phyloP scores from a whole-genome alignment of 2,113 vertebrate species.

The Taxidea taxus region DNA sequence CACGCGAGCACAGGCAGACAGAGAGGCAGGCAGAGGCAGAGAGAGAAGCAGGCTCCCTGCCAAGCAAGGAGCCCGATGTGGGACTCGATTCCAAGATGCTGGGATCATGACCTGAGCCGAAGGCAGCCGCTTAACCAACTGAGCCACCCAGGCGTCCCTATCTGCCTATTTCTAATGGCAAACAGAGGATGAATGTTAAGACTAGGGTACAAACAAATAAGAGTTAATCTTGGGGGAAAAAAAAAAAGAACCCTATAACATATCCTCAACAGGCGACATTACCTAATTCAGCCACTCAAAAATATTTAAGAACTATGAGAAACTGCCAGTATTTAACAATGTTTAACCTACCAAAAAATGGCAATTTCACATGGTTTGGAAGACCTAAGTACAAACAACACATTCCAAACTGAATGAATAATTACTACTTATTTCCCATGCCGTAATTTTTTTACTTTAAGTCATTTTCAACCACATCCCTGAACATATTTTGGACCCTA shows the following conservation, averaged over 20 bases:
- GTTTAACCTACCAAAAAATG: background rate
- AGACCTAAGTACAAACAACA: background rate
- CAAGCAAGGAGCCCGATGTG: too few relatives aligned
- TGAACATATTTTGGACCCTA: background rate
- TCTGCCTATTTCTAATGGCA: background rate
- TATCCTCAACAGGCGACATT: background rate
- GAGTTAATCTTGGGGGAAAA: background rate
- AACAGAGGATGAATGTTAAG: slow-evolving; percentile 4
- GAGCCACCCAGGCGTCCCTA: too few relatives aligned
- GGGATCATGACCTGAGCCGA: too few relatives aligned
- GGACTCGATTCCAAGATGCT: too few relatives aligned
- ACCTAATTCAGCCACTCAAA: slow-evolving; percentile 31
- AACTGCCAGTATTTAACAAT: background rate
- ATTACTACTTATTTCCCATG: background rate
- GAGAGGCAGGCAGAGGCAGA: too few relatives aligned
- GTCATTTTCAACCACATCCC: slow-evolving; percentile 18
- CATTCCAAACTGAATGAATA: background rate
- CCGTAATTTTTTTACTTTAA: background rate
- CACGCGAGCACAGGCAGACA: too few relatives aligned
- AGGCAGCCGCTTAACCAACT: too few relatives aligned
- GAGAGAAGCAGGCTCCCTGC: too few relatives aligned
- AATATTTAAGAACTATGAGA: background rate
- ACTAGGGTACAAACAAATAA: background rate
- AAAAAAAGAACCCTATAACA: background rate
- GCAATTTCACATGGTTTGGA: background rate